These are phyloP conservation scores for Anoura caudifer DNA, from an alignment of 2,113 vertebrate genomes.

Conservation along the genomic window DNA sequence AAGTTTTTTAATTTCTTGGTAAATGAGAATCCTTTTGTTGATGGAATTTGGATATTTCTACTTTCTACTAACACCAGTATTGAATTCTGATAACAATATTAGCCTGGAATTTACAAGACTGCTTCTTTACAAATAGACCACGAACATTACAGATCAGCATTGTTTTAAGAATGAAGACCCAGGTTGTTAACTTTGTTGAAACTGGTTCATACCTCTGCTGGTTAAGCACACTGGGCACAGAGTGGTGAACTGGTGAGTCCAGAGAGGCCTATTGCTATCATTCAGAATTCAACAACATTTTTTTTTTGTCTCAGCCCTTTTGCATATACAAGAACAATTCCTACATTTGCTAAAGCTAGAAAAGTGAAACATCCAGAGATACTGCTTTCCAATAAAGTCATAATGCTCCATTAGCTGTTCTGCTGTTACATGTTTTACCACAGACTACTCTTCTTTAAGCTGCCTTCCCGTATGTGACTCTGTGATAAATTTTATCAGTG, in stretches of 20 bases:
- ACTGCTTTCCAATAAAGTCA: constrained; percentile 39
- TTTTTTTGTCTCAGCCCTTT: background rate
- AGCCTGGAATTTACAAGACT: background rate
- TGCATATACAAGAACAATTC: constrained; percentile 9
- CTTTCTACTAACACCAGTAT: background rate
- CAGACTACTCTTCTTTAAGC: constrained; percentile 69
- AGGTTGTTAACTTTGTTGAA: background rate
- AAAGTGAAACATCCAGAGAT: background rate
- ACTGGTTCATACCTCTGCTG: background rate
- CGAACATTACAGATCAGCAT: background rate
- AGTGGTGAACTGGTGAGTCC: background rate
- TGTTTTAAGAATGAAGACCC: background rate
- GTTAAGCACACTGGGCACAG: background rate
- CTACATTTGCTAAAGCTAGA: background rate
- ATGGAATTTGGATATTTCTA: background rate
- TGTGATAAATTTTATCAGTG: constrained; percentile 86
- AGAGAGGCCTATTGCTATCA: background rate
- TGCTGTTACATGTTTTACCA: constrained; percentile 78
- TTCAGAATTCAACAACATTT: background rate
- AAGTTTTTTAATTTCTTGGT: background rate
- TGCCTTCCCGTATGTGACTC: constrained; percentile 67
- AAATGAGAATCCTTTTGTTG: background rate
- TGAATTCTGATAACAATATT: background rate
- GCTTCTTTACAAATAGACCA: background rate
- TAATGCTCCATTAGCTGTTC: constrained; percentile 62